Evolutionary conservation across 2,113 vertebrate species (phyloP).

Genomic region (Gavialis gangeticus): DNA sequence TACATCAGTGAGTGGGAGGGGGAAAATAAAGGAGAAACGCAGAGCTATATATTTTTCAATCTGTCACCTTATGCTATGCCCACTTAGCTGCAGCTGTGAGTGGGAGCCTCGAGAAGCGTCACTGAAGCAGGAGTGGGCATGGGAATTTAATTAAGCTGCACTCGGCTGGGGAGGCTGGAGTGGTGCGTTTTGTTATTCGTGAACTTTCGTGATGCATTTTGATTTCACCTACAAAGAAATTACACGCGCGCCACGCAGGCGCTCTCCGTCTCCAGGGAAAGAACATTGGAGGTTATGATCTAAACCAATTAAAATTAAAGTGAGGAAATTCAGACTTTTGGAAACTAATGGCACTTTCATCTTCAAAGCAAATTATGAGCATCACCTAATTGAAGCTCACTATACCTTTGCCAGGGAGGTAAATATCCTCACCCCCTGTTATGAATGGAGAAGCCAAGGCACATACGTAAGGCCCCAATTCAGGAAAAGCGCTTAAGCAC

Average conservation of each 20-base stretch:
- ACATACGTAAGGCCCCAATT: accelerated
- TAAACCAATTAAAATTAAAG: constrained; percentile 8
- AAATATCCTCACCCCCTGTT: neutral
- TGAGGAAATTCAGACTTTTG: constrained; percentile 40
- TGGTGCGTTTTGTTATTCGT: constrained; percentile 54
- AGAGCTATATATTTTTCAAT: neutral
- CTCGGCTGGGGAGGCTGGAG: constrained; percentile 37
- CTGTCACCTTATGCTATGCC: neutral
- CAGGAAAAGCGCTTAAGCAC: neutral
- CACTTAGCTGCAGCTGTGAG: constrained; percentile 61
- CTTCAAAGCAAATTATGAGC: neutral
- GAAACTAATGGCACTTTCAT: constrained; percentile 42
- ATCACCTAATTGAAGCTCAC: neutral
- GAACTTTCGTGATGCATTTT: constrained; percentile 43
- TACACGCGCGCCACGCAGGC: neutral
- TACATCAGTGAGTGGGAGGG: neutral
- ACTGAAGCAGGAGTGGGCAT: constrained; percentile 54
- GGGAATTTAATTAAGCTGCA: constrained; percentile 60
- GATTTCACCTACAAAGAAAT: constrained; percentile 46
- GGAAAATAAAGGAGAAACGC: constrained; percentile 29
- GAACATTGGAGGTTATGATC: neutral
- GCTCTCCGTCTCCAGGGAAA: neutral
- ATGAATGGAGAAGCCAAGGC: constrained; percentile 26
- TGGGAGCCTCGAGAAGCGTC: constrained; percentile 56
- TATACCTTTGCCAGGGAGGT: neutral